A percentile compares a stretch with the other conserved stretches of the same genome.
Evolutionary conservation across 1,140 invertebrate genomes (phyloP).

Genomic region (Heliothis subflexa): DNA sequence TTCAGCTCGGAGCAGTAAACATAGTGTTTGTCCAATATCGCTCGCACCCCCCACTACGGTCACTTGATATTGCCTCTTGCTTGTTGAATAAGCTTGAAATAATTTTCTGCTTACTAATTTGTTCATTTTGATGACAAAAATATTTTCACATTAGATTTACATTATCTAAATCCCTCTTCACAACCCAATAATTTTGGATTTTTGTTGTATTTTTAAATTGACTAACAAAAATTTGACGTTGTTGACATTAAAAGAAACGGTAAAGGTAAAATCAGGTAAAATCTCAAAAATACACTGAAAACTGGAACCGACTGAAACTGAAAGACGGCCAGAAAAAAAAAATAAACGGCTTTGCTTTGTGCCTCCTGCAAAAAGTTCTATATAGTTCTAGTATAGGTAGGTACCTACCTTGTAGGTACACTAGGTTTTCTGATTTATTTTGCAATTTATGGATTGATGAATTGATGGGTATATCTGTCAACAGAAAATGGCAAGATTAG

Average conservation of each 20-base stretch:
- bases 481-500: not conserved
- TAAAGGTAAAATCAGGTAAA: too few relatives aligned
- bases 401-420: too few relatives aligned
- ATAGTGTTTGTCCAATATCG: slow-evolving; percentile 67
- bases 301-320: too few relatives aligned
- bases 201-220: not conserved
- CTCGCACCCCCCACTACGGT: slow-evolving; percentile 65
- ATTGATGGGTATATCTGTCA: too few relatives aligned
- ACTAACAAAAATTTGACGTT: not conserved
- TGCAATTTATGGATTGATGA: too few relatives aligned
- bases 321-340: too few relatives aligned
- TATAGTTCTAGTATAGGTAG: too few relatives aligned
- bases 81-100: not conserved
- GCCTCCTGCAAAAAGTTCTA: too few relatives aligned
- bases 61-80: slow-evolving; percentile 58
- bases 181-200: not conserved
- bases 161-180: not conserved
- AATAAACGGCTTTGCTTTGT: too few relatives aligned
- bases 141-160: not conserved
- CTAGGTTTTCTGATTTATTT: too few relatives aligned
- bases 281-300: too few relatives aligned
- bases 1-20: slow-evolving; percentile 62
- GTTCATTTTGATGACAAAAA: slow-evolving; percentile 20
- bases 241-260: not conserved
- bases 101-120: slow-evolving; percentile 31